Evolutionary conservation across 2,797 vertebrate species (phyloP).

Genomic region (Aratinga solstitialis): DNA sequence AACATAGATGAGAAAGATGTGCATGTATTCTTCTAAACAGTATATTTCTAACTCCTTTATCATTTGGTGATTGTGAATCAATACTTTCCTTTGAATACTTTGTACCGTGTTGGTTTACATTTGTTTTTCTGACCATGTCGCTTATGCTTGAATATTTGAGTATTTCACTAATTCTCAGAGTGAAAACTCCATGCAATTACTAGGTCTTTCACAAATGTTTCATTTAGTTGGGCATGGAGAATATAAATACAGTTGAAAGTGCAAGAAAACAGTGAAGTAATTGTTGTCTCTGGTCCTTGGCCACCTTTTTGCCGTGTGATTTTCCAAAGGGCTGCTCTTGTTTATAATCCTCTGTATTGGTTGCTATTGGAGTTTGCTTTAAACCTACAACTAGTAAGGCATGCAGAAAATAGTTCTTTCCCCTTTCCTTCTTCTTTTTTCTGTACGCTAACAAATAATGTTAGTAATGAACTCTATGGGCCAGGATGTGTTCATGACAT

Average conservation of each 20-base stretch:
- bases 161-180: not conserved
- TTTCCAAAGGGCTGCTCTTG: not conserved
- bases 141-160: not conserved
- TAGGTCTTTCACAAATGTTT: not conserved
- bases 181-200: not conserved
- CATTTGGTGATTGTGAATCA: not conserved
- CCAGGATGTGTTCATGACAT: not conserved
- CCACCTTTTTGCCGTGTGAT: not conserved
- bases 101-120: not conserved
- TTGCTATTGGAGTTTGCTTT: not conserved
- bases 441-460: not conserved
- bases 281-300: not conserved
- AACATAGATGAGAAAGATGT: not conserved
- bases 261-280: not conserved
- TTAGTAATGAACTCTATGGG: not conserved
- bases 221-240: not conserved
- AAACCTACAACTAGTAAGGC: not conserved
- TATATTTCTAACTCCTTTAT: not conserved
- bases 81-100: not conserved
- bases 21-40: not conserved
- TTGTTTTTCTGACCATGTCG: not conserved
- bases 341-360: not conserved
- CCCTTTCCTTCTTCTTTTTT: not conserved
- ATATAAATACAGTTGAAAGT: slow-evolving; percentile 1
- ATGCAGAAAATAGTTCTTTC: not conserved